Evolutionary conservation across 2,797 vertebrate genomes (phyloP).

Genomic region (Poeciliopsis gracilis): DNA sequence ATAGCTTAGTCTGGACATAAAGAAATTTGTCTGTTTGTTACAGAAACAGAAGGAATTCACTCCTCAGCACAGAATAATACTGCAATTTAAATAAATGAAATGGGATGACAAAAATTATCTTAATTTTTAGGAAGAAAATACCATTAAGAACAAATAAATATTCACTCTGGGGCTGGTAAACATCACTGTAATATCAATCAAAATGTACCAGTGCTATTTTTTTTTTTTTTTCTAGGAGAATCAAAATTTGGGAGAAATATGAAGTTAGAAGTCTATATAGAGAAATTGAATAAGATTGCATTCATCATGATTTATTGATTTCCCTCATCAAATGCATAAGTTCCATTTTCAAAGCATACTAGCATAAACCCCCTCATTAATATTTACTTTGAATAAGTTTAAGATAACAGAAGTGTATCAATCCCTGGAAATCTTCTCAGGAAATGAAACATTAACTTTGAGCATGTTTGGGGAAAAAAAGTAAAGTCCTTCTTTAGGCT

Average conservation of each 20-base stretch:
- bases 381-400: constrained; percentile 1
- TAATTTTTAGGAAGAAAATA: not conserved
- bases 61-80: constrained; percentile 66
- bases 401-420: not conserved
- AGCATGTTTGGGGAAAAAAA: not conserved
- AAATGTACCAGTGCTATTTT: not conserved
- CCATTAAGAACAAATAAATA: not conserved
- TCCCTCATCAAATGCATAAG: constrained; percentile 1
- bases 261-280: not conserved
- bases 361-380: not conserved
- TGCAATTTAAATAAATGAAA: constrained; percentile 54
- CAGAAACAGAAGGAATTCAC: constrained; percentile 48
- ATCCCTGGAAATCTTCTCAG: constrained; percentile 4
- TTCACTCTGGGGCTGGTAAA: not conserved
- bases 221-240: not conserved
- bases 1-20: constrained; percentile 49
- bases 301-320: constrained; percentile 18
- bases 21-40: constrained; percentile 47
- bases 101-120: constrained; percentile 18
- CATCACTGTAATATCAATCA: not conserved
- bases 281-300: constrained; percentile 1
- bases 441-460: constrained; percentile 3
- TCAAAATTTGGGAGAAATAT: not conserved
- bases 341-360: constrained; percentile 4
- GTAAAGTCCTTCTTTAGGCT: constrained; percentile 12